Evolutionary conservation across 92 coral and sea anemone genomes (phyloP), one percentile per base, ranked within the genome.

Genomic region (Meandrina meandrites): DNA sequence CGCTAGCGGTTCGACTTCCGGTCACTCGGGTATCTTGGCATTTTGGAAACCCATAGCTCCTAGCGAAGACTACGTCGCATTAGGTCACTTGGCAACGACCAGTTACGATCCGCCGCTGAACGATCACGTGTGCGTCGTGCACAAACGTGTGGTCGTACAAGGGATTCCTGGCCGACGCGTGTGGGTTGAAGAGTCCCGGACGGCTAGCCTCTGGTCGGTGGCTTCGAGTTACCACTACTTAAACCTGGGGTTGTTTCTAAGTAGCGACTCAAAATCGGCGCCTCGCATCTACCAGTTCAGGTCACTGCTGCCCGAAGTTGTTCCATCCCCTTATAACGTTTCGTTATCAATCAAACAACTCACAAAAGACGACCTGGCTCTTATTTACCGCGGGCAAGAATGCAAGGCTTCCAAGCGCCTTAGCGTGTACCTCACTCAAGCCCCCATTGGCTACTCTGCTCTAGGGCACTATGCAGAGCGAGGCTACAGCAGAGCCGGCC

Each of bases 31-130:
- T 4, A 79, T 86, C 37, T 71, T 94, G 9, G 91, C 98, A 4
- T 90, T 94, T 77, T 94, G 98, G 98, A 82, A 86, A 50, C 94
- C 98, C 11, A 83, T 62, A 40, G 94, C 86, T 68, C 98, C 98
- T 2, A 82, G 77, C 70, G 72, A 86, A 62, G 68, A 90, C 58
- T 94, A 88, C 79, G 92, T 88, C 62, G 79, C 90, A 31, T 37
- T 94, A 0, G 98, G 98, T 24, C 90, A 92, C 69, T 80, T 94
- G 34, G 90, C 87, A 51, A 88, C 98, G 8, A 92, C 95, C 40
- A 87, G 83, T 37, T 88, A 92, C 81, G 88, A 86, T 10, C 94
- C 90, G 51, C 98, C 98, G 13, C 47, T 83, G 53, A 70, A 68
- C 28, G 36, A 30, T 51, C 51, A 67, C 79, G 87, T 90, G 69